These are phyloP conservation scores for Hippocampus barbouri DNA, from an alignment of 2,113 vertebrate species.

Conservation along the genomic window DNA sequence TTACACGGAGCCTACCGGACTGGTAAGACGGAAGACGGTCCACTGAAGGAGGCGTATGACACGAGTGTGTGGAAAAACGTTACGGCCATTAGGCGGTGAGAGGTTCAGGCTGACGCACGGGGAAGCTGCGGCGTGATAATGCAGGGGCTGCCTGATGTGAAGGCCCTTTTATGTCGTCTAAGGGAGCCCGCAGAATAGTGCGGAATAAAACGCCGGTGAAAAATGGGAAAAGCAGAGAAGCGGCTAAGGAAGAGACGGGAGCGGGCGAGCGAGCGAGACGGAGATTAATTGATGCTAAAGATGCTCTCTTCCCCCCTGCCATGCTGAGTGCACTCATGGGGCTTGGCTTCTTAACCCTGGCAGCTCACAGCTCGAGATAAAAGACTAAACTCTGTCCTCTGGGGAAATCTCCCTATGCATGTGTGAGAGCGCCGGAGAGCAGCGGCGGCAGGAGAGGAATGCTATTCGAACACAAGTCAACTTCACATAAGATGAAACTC, in stretches of 20 bases:
- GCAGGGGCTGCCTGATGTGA: conserved; percentile 58
- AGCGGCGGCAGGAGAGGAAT: conserved; percentile 26
- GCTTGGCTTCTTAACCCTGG: conserved; percentile 47
- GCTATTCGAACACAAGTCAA: conserved; percentile 44
- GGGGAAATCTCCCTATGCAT: conserved; percentile 44
- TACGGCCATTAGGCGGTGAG: conserved; percentile 52
- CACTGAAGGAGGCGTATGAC: background rate
- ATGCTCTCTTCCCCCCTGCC: conserved; percentile 30
- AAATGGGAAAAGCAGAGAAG: conserved; percentile 4
- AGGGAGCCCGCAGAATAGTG: conserved; percentile 28
- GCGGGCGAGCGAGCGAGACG: conserved; percentile 27
- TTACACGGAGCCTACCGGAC: conserved; percentile 14
- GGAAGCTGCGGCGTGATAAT: conserved; percentile 43
- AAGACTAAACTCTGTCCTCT: conserved; percentile 54
- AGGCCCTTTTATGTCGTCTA: conserved; percentile 52
- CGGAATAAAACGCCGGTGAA: conserved; percentile 16
- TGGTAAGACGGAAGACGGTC: conserved; percentile 14
- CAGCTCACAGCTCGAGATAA: conserved; percentile 57
- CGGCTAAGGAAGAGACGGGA: conserved; percentile 6
- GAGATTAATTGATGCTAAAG: conserved; percentile 62
- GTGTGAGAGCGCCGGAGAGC: conserved; percentile 16
- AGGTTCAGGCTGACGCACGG: conserved; percentile 55
- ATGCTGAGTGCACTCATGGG: conserved; percentile 42
- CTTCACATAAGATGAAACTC: conserved; percentile 35
- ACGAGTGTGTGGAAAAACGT: conserved; percentile 16